A percentile compares a stretch with the other conserved stretches of the same genome.
These are phyloP conservation scores for Rhagoletis zephyria DNA, from an alignment of 1,140 invertebrate species.

Conservation along the genomic window DNA sequence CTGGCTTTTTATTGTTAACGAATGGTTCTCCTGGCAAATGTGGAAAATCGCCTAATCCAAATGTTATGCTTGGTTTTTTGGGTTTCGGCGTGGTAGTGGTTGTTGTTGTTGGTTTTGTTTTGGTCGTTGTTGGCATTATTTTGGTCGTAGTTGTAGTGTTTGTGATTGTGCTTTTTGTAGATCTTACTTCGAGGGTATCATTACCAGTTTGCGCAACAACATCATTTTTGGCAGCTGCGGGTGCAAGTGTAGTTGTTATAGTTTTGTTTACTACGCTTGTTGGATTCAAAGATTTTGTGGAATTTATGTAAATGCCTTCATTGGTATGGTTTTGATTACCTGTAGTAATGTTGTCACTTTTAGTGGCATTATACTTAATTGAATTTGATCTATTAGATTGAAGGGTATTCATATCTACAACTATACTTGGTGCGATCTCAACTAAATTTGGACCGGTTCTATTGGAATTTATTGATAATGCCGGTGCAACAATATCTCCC, in stretches of 20 bases:
- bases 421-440: not conserved
- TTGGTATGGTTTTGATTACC: not conserved
- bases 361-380: not conserved
- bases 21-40: slow-evolving; percentile 51
- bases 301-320: not conserved
- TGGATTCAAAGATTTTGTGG: not conserved
- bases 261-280: not conserved
- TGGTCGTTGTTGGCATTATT: slow-evolving; percentile 56
- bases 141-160: slow-evolving; percentile 56
- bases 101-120: slow-evolving; percentile 57
- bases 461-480: no score
- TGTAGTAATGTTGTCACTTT: slow-evolving; percentile 14
- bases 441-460: not conserved
- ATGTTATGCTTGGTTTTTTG: slow-evolving; percentile 63
- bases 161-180: slow-evolving; percentile 54
- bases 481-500: no score
- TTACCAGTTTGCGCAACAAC: not conserved
- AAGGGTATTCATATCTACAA: not conserved
- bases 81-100: slow-evolving; percentile 64
- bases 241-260: not conserved
- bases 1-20: not conserved
- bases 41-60: slow-evolving; percentile 59
- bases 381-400: not conserved
- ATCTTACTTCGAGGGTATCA: slow-evolving; percentile 5
- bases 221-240: not conserved